Conservation (phyloP, 2,888 invertebrate genomes). For the Noctua janthina region DNA sequence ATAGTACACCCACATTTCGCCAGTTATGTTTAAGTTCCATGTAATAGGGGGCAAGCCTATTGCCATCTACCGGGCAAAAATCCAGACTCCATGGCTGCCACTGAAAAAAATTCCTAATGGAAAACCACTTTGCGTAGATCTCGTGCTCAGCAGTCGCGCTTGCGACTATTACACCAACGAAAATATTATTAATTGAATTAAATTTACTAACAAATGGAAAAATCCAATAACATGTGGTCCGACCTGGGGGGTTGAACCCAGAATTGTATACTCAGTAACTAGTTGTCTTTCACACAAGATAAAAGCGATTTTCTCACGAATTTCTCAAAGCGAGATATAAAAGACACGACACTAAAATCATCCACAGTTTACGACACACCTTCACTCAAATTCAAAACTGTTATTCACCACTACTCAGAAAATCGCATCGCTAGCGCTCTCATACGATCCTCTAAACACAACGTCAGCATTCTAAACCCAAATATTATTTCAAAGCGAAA, state of each 20-base stretch:
- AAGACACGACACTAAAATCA: background rate
- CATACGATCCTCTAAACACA: conserved; percentile 26
- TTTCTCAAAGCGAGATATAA: background rate
- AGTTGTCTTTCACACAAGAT: background rate
- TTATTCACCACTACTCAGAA: conserved; percentile 10
- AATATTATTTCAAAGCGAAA: conserved; percentile 52
- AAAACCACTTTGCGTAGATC: no score
- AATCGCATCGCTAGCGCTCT: conserved; percentile 12
- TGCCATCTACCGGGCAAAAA: no score
- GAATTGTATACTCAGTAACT: background rate
- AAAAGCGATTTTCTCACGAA: background rate
- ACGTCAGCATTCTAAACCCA: conserved; percentile 37
- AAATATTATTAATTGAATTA: no score
- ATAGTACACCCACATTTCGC: no score
- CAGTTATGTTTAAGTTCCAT: no score
- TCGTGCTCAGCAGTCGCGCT: no score
- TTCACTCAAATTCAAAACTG: conserved; percentile 19
- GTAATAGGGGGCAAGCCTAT: no score
- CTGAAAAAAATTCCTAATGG: no score
- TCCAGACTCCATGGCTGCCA: no score
- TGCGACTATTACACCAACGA: no score
- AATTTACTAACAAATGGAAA: no score
- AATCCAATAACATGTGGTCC: no score
- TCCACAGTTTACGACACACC: background rate
- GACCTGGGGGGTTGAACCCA: background rate